A percentile compares a stretch with the other conserved stretches of the same genome.
Evolutionary conservation across 2,888 invertebrate genomes (phyloP).

Genomic region (Drosophila yooni): DNA sequence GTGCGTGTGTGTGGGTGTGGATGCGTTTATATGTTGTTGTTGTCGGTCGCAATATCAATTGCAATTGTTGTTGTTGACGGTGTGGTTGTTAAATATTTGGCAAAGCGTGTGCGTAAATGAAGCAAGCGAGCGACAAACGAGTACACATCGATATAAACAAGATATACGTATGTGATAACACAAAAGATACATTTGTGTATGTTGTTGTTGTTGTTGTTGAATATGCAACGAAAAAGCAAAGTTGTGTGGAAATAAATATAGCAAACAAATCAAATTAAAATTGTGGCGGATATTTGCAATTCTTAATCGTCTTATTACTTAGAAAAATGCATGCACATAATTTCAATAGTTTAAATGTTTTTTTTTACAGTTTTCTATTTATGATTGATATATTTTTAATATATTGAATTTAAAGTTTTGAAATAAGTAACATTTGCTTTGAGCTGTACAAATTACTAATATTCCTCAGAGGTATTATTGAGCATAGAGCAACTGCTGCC

Average conservation of each 20-base stretch:
- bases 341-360: not conserved
- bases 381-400: not conserved
- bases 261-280: slow-evolving; percentile 39
- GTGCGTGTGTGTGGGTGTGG: slow-evolving; percentile 6
- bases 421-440: not conserved
- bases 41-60: slow-evolving; percentile 19
- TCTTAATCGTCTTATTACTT: slow-evolving; percentile 10
- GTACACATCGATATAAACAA: slow-evolving; percentile 51
- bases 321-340: slow-evolving; percentile 38
- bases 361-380: not conserved
- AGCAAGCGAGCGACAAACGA: slow-evolving; percentile 50
- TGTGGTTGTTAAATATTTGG: slow-evolving; percentile 27
- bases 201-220: slow-evolving; percentile 33
- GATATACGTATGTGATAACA: slow-evolving; percentile 28
- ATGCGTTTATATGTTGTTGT: slow-evolving; percentile 4
- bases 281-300: slow-evolving; percentile 17
- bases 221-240: slow-evolving; percentile 57
- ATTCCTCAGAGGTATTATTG: not conserved
- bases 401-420: not conserved
- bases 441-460: not conserved
- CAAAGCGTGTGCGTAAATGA: slow-evolving; percentile 39
- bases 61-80: slow-evolving; percentile 16
- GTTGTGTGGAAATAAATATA: slow-evolving; percentile 25
- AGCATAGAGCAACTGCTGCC: not conserved
- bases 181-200: slow-evolving; percentile 24